A percentile compares a stretch with the other conserved stretches of the same genome.
Evolutionary conservation across 2,888 invertebrate genomes (phyloP).

Genomic region (Lepas anatifera): DNA sequence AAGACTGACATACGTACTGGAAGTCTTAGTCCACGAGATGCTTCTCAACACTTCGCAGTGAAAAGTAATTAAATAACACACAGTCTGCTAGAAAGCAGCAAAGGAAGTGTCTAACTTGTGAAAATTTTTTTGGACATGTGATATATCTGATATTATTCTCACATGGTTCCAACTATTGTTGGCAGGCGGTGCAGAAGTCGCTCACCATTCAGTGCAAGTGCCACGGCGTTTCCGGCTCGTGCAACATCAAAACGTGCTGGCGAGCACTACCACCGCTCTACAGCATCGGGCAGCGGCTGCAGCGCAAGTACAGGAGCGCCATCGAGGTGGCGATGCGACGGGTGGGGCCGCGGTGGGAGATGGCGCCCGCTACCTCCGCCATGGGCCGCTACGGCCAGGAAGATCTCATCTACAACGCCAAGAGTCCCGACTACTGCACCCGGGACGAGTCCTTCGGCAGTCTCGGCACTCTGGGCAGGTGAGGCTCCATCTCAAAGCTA

Average conservation of each 20-base stretch:
- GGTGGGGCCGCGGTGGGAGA: constrained; percentile 17
- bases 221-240: constrained; percentile 90
- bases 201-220: constrained; percentile 57
- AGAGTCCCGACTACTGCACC: constrained; percentile 93
- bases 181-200: constrained; percentile 19
- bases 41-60: too few species aligned
- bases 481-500: too few species aligned
- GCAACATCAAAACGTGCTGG: constrained; percentile 92
- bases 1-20: too few species aligned
- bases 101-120: too few species aligned
- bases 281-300: constrained; percentile 72
- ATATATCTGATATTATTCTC: too few species aligned
- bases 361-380: constrained; percentile 21
- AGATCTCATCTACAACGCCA: constrained; percentile 84
- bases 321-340: constrained; percentile 21
- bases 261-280: constrained; percentile 62
- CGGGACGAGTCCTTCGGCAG: constrained; percentile 59
- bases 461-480: constrained; percentile 40
- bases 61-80: too few species aligned
- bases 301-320: constrained; percentile 26
- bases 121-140: too few species aligned
- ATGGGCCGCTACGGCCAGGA: constrained; percentile 35
- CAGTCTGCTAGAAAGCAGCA: too few species aligned
- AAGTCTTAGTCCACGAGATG: too few species aligned
- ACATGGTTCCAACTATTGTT: too few species aligned